Evolutionary conservation across 2,888 invertebrate species (phyloP).

Genomic region (Hydrotaea diabolus): DNA sequence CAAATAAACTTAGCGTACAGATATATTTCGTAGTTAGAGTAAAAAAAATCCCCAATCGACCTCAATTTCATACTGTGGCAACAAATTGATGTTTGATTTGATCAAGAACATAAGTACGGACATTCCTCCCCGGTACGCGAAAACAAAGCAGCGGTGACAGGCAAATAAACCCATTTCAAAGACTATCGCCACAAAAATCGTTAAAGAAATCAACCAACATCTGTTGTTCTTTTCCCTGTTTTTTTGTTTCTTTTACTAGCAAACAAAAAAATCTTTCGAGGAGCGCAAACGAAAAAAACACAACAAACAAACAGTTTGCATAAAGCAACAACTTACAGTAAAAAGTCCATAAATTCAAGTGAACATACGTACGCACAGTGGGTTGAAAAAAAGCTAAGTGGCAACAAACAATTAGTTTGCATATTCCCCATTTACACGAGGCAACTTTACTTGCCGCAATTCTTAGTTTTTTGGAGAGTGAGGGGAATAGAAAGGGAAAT

Average conservation of each 20-base stretch:
- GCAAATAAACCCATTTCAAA: background rate
- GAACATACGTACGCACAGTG: no score
- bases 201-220: background rate
- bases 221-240: background rate
- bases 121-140: background rate
- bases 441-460: no score
- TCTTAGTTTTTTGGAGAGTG: no score
- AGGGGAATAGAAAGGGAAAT: no score
- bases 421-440: no score
- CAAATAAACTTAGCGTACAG: background rate
- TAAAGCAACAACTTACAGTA: background rate
- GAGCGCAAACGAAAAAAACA: background rate
- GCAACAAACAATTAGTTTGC: no score
- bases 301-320: background rate
- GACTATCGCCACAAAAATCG: background rate
- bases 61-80: background rate
- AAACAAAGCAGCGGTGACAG: no score
- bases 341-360: background rate
- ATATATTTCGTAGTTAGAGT: background rate
- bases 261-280: background rate
- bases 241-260: no score
- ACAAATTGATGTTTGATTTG: conserved; percentile 16
- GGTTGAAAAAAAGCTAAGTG: no score
- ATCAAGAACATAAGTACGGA: background rate
- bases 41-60: background rate